Base-by-base conservation (phyloP, 2,888 invertebrate genomes). In the Xanthostigma xanthostigma region DNA sequence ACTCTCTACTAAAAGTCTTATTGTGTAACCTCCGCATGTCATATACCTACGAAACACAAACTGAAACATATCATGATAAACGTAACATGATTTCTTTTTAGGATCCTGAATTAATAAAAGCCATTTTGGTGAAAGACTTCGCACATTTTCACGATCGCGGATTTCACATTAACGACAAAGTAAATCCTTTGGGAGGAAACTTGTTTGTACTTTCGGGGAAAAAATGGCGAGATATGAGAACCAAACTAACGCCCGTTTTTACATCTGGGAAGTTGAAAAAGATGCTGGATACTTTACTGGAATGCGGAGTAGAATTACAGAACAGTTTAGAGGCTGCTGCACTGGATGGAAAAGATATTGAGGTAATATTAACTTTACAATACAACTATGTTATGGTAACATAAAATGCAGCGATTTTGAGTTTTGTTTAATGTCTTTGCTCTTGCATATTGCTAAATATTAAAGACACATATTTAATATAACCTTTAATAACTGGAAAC, bases 91-190 rank as follows among this genome's bases (percentile, higher is more conserved):
- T 27, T 27, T 27, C 27, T 27, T 27, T 17, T 27, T 33, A 43
- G 27, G 60, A 62, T 51, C 60, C 60, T 11, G 56, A 59, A 47
- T 37, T 63, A 39, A 56, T 62, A 9, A 62, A 60, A 50, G 48
- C 51, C 2, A 52, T 64, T 35, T 41, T 61, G 41, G 57, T 61
- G 36, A 62, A 59, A 50, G 62, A 64, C 48, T 62, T 62, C 48
- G 49, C 52, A 35, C 49, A 57, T 51, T 64, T 64, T 47, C 56
- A 51, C n/a, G 49, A 52, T 14, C 44, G 52, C 11, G 52, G 52
- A 4, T 45, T 42, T 40, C 49, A 50, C 44, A 35, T 45, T 12
- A 39, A 52, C 36, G 46, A 50, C 33, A 45, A 52, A 17, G 42
- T 47, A 38, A 5, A 45, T 12, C 50, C 50, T n/a, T n/a, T 50